Conservation (phyloP, 2,113 vertebrate genomes). For the Pionites leucogaster region DNA sequence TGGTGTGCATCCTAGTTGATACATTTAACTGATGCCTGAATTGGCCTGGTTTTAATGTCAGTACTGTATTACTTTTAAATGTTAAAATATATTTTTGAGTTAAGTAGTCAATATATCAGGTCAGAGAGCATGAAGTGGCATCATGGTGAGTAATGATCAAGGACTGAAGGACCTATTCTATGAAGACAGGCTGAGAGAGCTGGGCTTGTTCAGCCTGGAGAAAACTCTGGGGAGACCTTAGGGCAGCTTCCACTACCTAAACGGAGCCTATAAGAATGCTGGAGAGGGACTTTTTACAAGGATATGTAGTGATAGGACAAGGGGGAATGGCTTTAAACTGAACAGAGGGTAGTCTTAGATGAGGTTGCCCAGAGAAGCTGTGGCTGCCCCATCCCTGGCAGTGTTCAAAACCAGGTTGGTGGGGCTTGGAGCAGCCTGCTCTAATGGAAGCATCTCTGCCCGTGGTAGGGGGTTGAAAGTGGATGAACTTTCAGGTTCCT, state of each 20-base stretch:
- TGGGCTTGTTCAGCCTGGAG: not conserved
- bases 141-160: not conserved
- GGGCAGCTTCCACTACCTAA: not conserved
- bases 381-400: not conserved
- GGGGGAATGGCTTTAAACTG: not conserved
- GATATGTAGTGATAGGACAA: not conserved
- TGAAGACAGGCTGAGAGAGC: not conserved
- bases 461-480: accelerated
- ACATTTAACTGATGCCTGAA: not conserved
- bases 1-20: not conserved
- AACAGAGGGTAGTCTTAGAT: not conserved
- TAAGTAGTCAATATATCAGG: not conserved
- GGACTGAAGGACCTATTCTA: not conserved
- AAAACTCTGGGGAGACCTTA: not conserved
- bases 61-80: not conserved
- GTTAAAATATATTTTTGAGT: not conserved
- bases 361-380: not conserved
- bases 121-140: not conserved
- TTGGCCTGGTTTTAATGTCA: not conserved
- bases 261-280: not conserved
- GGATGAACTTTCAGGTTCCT: not conserved
- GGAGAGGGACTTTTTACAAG: not conserved
- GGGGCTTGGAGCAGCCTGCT: not conserved
- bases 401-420: not conserved
- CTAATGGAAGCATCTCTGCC: not conserved